Evolutionary conservation across 1,140 invertebrate species (phyloP).

Genomic region (Paraescarpia echinospica): DNA sequence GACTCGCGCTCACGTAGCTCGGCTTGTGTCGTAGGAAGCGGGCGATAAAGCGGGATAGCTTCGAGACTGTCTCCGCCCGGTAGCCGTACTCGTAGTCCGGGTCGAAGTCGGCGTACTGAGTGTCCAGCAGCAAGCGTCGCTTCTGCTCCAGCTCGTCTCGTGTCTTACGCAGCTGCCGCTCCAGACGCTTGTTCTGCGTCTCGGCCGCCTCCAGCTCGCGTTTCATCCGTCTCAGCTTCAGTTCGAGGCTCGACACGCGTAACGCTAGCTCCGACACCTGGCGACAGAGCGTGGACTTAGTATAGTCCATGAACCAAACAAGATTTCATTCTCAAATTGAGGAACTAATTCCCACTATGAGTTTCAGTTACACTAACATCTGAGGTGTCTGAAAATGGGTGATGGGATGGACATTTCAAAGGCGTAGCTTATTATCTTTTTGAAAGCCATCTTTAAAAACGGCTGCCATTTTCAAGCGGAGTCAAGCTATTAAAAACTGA

Average conservation of each 20-base stretch:
- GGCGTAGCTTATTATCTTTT: too few relatives aligned
- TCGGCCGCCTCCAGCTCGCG: slow-evolving; percentile 40
- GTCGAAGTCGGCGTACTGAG: slow-evolving; percentile 42
- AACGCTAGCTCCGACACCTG: slow-evolving; percentile 35
- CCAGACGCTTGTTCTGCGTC: slow-evolving; percentile 41
- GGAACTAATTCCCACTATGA: too few relatives aligned
- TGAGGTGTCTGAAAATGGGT: too few relatives aligned
- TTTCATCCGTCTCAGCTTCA: slow-evolving; percentile 41
- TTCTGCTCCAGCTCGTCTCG: slow-evolving; percentile 41
- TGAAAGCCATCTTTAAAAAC: too few relatives aligned
- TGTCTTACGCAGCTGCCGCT: slow-evolving; percentile 39
- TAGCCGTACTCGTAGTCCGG: slow-evolving; percentile 46
- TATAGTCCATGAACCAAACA: too few relatives aligned
- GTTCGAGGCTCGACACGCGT: slow-evolving; percentile 40
- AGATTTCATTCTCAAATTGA: too few relatives aligned
- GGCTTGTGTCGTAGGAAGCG: slow-evolving; percentile 43
- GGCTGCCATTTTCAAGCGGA: too few relatives aligned
- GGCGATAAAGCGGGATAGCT: slow-evolving; percentile 46
- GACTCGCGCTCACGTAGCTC: slow-evolving; percentile 40
- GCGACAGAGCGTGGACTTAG: neutral
- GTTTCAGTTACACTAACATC: too few relatives aligned
- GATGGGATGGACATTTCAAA: too few relatives aligned
- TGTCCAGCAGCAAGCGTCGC: slow-evolving; percentile 38
- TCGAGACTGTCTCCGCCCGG: slow-evolving; percentile 42
- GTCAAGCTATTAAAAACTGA: too few relatives aligned